Percentiles rank a stretch among this genome's conserved stretches.
These are phyloP conservation scores for Ailuropoda melanoleuca DNA, from an alignment of 2,113 vertebrate genomes.

Conservation along the genomic window DNA sequence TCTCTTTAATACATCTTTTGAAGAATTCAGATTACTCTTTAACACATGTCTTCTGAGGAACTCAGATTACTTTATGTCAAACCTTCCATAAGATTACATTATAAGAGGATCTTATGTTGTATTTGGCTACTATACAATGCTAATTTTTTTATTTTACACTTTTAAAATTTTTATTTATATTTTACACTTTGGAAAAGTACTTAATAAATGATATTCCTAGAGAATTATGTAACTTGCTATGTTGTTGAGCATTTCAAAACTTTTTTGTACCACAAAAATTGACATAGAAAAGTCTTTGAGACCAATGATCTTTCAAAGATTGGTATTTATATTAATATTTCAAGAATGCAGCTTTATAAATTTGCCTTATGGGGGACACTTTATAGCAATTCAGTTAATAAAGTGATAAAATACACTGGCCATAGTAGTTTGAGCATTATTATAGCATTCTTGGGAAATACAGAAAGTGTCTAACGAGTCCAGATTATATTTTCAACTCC, in stretches of 20 bases:
- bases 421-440: not conserved
- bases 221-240: not conserved
- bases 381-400: conserved; percentile 8
- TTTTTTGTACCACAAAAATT: not conserved
- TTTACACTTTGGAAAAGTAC: not conserved
- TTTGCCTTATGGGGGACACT: not conserved
- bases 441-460: not conserved
- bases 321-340: conserved; percentile 9
- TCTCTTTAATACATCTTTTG: not conserved
- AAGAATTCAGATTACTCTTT: not conserved
- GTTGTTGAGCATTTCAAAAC: not conserved
- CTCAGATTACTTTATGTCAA: not conserved
- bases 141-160: not conserved
- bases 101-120: not conserved
- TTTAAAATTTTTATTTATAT: not conserved
- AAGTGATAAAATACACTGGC: not conserved
- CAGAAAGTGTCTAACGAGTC: not conserved
- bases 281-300: not conserved
- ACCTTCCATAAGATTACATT: not conserved
- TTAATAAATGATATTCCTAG: not conserved
- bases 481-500: not conserved
- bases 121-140: not conserved
- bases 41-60: not conserved
- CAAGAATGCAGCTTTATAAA: not conserved
- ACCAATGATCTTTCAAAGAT: not conserved